A percentile compares a stretch with the other conserved stretches of the same genome.
phyloP scores from a whole-genome alignment of 2,113 vertebrate genomes.

The Pseudorectes ferrugineus region DNA sequence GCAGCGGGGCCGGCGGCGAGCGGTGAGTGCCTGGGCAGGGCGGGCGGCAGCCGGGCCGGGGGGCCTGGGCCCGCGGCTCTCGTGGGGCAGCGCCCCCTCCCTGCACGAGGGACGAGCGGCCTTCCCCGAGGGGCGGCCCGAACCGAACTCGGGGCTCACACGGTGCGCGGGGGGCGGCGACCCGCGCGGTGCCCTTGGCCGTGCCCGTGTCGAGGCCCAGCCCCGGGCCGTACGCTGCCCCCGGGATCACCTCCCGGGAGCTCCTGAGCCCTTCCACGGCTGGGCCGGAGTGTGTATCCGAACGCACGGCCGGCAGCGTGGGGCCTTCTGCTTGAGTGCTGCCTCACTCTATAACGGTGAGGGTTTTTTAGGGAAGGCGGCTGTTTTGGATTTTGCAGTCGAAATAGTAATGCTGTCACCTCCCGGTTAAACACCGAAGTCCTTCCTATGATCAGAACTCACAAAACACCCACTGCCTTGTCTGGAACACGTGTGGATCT shows the following conservation, averaged over 20 bases:
- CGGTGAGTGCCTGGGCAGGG: not conserved
- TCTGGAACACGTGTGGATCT: accelerated
- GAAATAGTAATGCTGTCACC: not conserved
- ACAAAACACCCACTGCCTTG: accelerated
- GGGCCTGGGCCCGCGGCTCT: not conserved
- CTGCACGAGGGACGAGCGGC: not conserved
- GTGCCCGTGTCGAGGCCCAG: not conserved
- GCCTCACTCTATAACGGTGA: accelerated
- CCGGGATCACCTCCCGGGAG: not conserved
- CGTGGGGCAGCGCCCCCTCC: no score
- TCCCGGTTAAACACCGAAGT: not conserved
- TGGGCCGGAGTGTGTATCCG: not conserved
- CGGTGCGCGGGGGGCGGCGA: not conserved
- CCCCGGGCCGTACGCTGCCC: not conserved
- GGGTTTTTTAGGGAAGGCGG: no score
- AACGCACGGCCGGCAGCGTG: accelerated
- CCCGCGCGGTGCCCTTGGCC: not conserved
- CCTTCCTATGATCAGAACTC: not conserved
- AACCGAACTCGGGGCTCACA: not conserved
- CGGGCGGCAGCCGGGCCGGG: not conserved
- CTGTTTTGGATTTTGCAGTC: not conserved
- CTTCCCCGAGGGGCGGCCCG: not conserved
- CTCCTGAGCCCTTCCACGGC: not conserved
- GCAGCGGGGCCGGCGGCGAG: not conserved
- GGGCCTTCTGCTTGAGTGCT: accelerated